Evolutionary conservation across 92 coral and sea anemone genomes (phyloP).

Genomic region (Phenganax subtilis): DNA sequence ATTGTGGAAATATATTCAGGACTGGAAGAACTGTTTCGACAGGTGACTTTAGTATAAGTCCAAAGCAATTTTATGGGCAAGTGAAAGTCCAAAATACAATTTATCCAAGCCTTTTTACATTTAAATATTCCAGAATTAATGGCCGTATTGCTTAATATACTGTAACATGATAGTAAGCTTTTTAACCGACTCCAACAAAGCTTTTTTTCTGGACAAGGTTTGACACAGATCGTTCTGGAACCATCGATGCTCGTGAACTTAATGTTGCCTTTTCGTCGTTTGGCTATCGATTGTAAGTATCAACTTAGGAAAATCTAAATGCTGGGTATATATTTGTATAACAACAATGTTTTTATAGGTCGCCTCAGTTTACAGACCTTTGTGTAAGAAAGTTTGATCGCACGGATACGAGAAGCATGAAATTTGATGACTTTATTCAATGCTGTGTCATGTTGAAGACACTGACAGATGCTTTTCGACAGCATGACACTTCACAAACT

Average conservation of each 20-base stretch:
- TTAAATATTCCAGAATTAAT: no score
- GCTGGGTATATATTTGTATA: no score
- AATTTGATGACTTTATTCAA: slow-evolving; percentile 98
- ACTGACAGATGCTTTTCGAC: slow-evolving; percentile 83
- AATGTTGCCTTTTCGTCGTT: slow-evolving; percentile 75
- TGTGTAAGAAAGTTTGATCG: slow-evolving; percentile 95
- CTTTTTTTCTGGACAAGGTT: slow-evolving; percentile 49
- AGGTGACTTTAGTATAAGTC: slow-evolving; percentile 45
- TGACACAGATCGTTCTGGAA: slow-evolving; percentile 91
- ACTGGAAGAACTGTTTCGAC: slow-evolving; percentile 97
- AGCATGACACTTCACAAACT: slow-evolving; percentile 69
- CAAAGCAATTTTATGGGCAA: no score
- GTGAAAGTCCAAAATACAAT: no score
- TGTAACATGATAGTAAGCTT: no score
- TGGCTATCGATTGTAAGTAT: slow-evolving; percentile 93
- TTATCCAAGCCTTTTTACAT: no score
- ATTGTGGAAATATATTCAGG: slow-evolving; percentile 90
- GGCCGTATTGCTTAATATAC: no score
- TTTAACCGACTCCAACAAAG: neutral
- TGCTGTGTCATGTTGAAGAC: slow-evolving; percentile 97
- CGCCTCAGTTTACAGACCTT: slow-evolving; percentile 66
- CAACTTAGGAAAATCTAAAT: neutral
- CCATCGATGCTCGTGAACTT: slow-evolving; percentile 88
- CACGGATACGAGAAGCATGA: slow-evolving; percentile 69
- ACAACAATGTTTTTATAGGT: slow-evolving; percentile 45